phyloP scores from a whole-genome alignment of 2,797 vertebrate genomes.

The Siniperca scherzeri region DNA sequence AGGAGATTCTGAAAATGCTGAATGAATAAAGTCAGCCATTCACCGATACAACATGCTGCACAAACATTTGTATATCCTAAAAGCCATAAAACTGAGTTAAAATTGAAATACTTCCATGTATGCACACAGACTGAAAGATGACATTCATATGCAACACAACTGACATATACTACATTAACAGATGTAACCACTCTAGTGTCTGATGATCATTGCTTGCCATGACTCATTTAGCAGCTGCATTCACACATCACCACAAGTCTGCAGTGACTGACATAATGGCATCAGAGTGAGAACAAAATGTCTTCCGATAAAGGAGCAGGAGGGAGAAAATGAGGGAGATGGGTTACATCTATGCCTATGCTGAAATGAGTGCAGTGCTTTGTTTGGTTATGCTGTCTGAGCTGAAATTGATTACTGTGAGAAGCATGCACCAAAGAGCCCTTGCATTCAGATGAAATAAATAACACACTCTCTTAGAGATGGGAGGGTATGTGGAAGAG shows the following conservation, averaged over 20 bases:
- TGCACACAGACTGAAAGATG: constrained; percentile 51
- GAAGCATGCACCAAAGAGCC: constrained; percentile 81
- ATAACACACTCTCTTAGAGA: constrained; percentile 77
- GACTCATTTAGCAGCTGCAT: constrained; percentile 81
- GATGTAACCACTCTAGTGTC: constrained; percentile 66
- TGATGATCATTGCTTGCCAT: constrained; percentile 79
- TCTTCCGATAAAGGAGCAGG: constrained; percentile 80
- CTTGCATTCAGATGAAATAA: constrained; percentile 85
- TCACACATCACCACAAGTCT: constrained; percentile 83
- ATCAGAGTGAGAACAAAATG: constrained; percentile 87
- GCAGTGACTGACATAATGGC: constrained; percentile 85
- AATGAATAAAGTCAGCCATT: constrained; percentile 5
- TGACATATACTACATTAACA: constrained; percentile 64
- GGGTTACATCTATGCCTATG: constrained; percentile 74
- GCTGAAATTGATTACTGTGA: constrained; percentile 87
- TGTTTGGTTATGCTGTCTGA: constrained; percentile 86
- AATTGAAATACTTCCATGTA: constrained; percentile 18
- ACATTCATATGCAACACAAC: constrained; percentile 50
- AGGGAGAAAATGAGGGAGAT: constrained; percentile 76
- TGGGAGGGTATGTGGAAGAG: constrained; percentile 62
- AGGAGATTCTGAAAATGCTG: constrained; percentile 36
- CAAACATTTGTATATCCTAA: not conserved
- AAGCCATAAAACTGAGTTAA: constrained; percentile 22
- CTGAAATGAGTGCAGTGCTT: constrained; percentile 81
- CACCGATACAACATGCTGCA: not conserved